phyloP scores from a whole-genome alignment of 2,888 invertebrate species.

The Fragum sueziense region DNA sequence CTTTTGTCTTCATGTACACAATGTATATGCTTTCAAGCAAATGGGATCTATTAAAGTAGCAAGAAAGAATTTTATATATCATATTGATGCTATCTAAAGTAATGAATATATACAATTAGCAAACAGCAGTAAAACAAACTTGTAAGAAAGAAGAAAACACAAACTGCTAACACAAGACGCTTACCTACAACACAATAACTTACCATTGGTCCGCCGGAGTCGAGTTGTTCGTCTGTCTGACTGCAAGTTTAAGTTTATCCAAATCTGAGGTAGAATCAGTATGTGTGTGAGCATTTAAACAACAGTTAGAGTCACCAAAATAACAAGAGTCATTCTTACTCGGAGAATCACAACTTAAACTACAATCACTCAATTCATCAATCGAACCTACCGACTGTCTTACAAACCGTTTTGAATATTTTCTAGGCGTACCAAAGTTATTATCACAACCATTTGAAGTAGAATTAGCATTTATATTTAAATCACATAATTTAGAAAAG shows the following conservation, averaged over 20 bases:
- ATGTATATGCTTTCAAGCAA: no score
- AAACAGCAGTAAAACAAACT: background rate
- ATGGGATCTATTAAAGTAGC: no score
- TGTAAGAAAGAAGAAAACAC: slow-evolving; percentile 8
- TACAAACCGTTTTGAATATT: slow-evolving; percentile 1
- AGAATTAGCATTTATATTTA: slow-evolving; percentile 40
- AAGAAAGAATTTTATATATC: no score
- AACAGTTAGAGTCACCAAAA: slow-evolving; percentile 37
- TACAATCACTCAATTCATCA: slow-evolving; percentile 55
- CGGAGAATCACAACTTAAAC: slow-evolving; percentile 22
- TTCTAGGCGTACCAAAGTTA: slow-evolving; percentile 44
- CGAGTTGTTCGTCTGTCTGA: slow-evolving; percentile 43
- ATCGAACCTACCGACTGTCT: slow-evolving; percentile 53
- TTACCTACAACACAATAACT: slow-evolving; percentile 50
- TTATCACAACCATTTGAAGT: slow-evolving; percentile 65
- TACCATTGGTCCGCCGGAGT: slow-evolving; percentile 56
- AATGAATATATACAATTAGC: no score
- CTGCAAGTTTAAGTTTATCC: slow-evolving; percentile 59
- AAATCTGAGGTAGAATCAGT: slow-evolving; percentile 55
- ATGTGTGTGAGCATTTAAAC: background rate
- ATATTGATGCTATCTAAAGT: no score
- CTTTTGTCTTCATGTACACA: no score
- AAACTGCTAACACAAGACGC: slow-evolving; percentile 28
- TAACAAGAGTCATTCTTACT: background rate
- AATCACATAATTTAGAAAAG: slow-evolving; percentile 52